Evolutionary conservation across 2,888 invertebrate genomes (phyloP), one percentile per base, ranked within the genome.

Genomic region (Ernsta delagoae): DNA sequence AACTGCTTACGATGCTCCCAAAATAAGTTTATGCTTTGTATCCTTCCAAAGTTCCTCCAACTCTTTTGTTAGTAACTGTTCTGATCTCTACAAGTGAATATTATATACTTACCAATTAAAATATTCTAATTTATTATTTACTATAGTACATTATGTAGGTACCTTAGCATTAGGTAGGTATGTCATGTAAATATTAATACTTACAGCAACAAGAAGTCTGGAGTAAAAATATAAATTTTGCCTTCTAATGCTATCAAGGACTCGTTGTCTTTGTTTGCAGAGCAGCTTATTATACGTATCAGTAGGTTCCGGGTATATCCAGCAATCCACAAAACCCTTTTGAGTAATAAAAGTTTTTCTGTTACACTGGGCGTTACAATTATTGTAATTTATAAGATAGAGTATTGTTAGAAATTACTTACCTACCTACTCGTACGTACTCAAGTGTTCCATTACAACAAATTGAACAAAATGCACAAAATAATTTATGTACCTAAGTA

Each of bases 281-380:
- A 91, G 80, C 48, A 90, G 79, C 73, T 84, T 86, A 73, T 87
- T 88, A 74, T 83, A 81, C 0, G 78, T 85, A 71, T 84, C 83
- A 11, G 75, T 83, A 1, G 82, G 82, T 62, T 84, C 82, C 1
- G 83, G 82, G 4, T 72, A 74, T 74, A 82, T 79, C 90, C 92
- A 90, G 74, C 92, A 92, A 74, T 92, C 91, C 39, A 92, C 92
- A 70, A 77, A 92, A 0, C 93, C 93, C 93, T 93, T n/a, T 56
- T 24, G 0, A 53, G 12, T 53, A 53, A 53, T 24, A 31, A 53
- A n/a, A 16, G 3, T 45, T 45, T 45, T 45, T 4, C 4, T 45
- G 3, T 45, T 8, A 41, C 41, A 7, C 24, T 24, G 24, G 24
- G 24, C 24, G n/a, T n/a, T n/a, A n/a, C n/a, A n/a, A n/a, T n/a